These are phyloP conservation scores for Lutraria lutraria DNA, from an alignment of 2,888 invertebrate species.

Conservation along the genomic window DNA sequence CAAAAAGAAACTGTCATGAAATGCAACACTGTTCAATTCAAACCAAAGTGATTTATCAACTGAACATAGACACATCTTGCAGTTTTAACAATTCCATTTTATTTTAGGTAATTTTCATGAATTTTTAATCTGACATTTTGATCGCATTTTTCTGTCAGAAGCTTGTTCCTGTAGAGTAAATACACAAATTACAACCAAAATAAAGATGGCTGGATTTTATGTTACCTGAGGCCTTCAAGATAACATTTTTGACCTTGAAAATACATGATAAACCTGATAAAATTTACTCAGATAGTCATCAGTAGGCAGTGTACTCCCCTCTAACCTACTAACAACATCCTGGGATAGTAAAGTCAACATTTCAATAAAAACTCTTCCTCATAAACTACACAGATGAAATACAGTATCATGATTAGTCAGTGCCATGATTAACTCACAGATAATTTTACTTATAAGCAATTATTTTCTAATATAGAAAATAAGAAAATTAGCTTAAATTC, in stretches of 20 bases:
- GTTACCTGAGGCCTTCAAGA: neutral
- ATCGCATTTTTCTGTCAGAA: no score
- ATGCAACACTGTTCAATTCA: no score
- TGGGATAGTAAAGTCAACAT: neutral
- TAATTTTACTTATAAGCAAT: neutral
- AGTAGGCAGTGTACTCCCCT: neutral
- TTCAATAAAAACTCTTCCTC: neutral
- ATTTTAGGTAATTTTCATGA: no score
- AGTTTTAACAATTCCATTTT: no score
- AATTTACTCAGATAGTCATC: conserved; percentile 7
- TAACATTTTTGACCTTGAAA: conserved; percentile 6
- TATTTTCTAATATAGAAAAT: conserved; percentile 1
- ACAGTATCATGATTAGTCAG: neutral
- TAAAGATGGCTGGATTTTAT: neutral
- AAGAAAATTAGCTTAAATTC: neutral
- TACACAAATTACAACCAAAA: neutral
- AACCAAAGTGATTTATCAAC: no score
- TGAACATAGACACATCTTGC: no score
- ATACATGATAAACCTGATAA: neutral
- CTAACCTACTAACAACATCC: neutral
- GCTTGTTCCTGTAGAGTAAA: neutral
- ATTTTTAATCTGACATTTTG: no score
- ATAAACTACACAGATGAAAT: neutral
- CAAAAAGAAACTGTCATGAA: no score
- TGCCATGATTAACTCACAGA: neutral